Evolutionary conservation across 2,797 vertebrate genomes (phyloP), one percentile per base, ranked within the genome.

Genomic region (Heliangelus exortis): DNA sequence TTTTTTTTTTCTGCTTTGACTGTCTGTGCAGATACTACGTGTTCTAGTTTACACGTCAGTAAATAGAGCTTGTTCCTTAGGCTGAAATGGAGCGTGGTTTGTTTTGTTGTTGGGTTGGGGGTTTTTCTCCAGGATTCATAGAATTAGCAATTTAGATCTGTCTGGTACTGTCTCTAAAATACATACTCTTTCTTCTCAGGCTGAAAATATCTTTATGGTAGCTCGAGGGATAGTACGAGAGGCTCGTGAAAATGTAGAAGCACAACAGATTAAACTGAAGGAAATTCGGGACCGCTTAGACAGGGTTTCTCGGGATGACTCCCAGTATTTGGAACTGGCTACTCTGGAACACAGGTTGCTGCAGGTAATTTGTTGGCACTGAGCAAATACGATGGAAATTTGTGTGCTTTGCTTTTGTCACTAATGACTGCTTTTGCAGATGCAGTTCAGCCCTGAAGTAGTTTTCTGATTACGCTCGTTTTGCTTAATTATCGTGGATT

Each of bases 271-370:
- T 16, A 98, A 98, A 79, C 98, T 99, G 97, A 99, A 99, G 96
- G 99, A 99, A 94, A 97, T 99, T 92, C 96, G 99, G 74, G 99
- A 99, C 96, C 98, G 99, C n/a, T 97, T 99, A 96, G 99, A 99
- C 96, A 96, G 99, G 12, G 98, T 99, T 63, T 99, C 99, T 67
- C 98, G 99, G 63, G 99, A 99, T 78, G 99, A 99, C 91, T 98
- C 96, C 20, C 99, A 99, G 84, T 99, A 99, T 93, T 97, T 99
- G 95, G 99, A 99, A 67, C 97, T 99, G 93, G 99, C 99, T 26
- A 99, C 99, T 1, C 92, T 98, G 96, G 99, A 99, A 87, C 99
- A 99, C 97, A 98, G 98, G 76, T 96, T 99, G 96, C 98, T 99
- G 91, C 99, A 99, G 99, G 99, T 99, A 95, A 91, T 97, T 48